Base-by-base conservation (phyloP, 2,113 vertebrate genomes). In the Chloebia gouldiae region DNA sequence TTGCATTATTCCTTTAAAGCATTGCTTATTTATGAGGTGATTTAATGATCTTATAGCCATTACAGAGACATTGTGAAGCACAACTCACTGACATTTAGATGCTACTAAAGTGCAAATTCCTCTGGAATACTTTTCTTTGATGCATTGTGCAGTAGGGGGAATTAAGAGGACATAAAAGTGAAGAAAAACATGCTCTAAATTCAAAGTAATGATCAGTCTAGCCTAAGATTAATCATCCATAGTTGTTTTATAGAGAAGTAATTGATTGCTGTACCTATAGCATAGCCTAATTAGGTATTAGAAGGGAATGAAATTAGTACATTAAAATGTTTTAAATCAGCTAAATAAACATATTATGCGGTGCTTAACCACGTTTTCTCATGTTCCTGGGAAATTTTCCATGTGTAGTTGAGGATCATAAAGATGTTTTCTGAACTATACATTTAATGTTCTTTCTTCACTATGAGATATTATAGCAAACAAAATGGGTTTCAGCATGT, bases 1-100 rank as follows among this genome's bases (percentile, higher is more conserved):
- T 87, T 96, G 79, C 91, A 77, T 91, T 51, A 60, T 93, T 96
- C 90, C 27, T 78, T 88, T 83, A 75, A 81, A 91, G 65, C 50
- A 17, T 77, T 94, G 84, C 60, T 79, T 92, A 5, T 78, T 93
- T 77, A 64, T 45, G 51, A 72, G 73, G 42, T 35, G 25, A 68
- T 88, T 56, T 79, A 71, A 64, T 69, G 63, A 69, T 79, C 42
- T 75, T 76, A 3, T 3, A 15, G 75, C 49, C 50, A 21, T 82
- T 68, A 47, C 37, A 84, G 72, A 83, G 63, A 47, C 42, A 51
- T 9, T 33, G 40, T 64, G 33, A 89, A 84, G 50, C n/a, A 80
- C 40, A 91, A 40, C 65, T 89, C 61, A 33, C 19, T n/a, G 31
- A 49, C 2, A 11, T 39, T 90, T 68, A 83, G 42, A 50, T 82